Base-by-base conservation (phyloP, 2,888 invertebrate species). In the Oligia fasciuncula region DNA sequence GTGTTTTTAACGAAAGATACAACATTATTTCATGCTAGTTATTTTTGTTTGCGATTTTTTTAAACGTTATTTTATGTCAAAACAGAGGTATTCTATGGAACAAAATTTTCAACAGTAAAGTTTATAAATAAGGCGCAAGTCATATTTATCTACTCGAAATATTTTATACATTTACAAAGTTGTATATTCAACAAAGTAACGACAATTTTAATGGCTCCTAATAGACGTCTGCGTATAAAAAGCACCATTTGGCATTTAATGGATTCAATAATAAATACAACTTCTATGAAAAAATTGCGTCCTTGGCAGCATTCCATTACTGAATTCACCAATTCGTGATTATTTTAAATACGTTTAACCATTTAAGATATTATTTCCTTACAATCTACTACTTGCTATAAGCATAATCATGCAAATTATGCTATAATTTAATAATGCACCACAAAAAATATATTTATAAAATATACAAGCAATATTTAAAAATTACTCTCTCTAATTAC, bases 381-480 rank as follows among this genome's bases (percentile, higher is more conserved):
- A 88, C 63, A 73, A 65, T 67, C 83, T 80, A 84, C 57, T 57
- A 80, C 70, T 81, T 68, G 76, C 85, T 81, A 79, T 67, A 89
- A 86, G 87, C 89, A 83, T 85, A 83, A 80, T 71, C 89, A 88
- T 89, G 89, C 89, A 86, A 77, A 84, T 83, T 87, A 84, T 83
- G 76, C 79, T 79, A 83, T 81, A 79, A 83, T 77, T 83, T 81
- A 86, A 85, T 81, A 87, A 87, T 84, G 85, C 89, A 87, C 85
- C 87, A 82, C 79, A 85, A 84, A 85, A 73, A 76, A 86, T 76
- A 83, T 87, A 84, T 85, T 87, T 81, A 85, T 89, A 89, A 89
- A 91, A 91, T 89, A 92, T 93, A 93, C 93, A 92, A 91, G 90
- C 91, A 88, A 90, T 92, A 91, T 84, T 83, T 83, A 88, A 89